Conservation (phyloP, 2,113 vertebrate species). For the Nettapus auritus region DNA sequence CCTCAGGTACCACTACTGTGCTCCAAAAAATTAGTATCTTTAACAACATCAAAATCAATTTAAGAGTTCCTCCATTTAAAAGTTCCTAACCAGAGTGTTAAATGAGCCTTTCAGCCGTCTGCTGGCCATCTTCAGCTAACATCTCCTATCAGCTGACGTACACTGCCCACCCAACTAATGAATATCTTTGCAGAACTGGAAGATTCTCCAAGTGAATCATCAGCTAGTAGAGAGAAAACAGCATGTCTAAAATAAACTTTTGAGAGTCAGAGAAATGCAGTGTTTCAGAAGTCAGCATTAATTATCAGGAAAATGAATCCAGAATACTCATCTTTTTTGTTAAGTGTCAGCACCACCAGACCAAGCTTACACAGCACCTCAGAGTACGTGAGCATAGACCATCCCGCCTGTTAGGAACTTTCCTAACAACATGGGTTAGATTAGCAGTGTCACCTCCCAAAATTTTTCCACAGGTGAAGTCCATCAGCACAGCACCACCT, state of each 20-base stretch:
- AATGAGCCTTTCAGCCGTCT: not conserved
- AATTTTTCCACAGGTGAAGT: not conserved
- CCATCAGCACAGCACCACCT: accelerated
- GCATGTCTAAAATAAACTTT: not conserved
- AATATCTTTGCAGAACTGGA: not conserved
- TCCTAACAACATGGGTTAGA: not conserved
- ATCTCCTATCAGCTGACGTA: not conserved
- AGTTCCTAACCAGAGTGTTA: not conserved
- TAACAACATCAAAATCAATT: not conserved
- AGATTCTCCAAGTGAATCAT: not conserved
- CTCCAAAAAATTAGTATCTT: not conserved
- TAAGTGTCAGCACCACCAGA: not conserved
- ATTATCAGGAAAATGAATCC: not conserved
- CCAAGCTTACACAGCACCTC: not conserved
- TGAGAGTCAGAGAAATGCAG: not conserved
- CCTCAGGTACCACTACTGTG: not conserved
- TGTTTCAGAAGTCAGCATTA: not conserved
- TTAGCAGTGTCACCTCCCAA: not conserved
- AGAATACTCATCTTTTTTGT: not conserved
- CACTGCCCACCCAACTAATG: not conserved
- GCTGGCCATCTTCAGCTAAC: not conserved
- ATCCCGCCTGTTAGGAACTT: not conserved
- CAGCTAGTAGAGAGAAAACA: not conserved
- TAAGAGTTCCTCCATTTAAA: not conserved
- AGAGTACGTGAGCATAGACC: not conserved